Evolutionary conservation across 1,140 invertebrate species (phyloP).

Genomic region (Daktulosphaira vitifoliae): DNA sequence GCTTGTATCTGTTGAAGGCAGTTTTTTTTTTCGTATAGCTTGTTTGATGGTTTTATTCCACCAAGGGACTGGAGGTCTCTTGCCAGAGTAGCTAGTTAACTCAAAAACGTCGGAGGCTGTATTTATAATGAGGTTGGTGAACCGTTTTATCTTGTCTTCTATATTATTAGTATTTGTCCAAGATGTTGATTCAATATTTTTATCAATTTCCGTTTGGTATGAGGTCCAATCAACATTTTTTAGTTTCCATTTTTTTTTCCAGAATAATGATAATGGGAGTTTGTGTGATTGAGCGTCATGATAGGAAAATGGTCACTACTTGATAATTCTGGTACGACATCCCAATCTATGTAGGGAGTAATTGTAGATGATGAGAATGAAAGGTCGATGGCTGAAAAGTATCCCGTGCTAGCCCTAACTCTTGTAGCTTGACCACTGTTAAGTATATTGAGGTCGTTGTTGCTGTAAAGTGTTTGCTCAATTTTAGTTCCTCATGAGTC

Average conservation of each 20-base stretch:
- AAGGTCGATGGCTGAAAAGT: slow-evolving; percentile 7
- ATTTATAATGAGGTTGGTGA: not conserved
- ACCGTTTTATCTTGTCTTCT: not conserved
- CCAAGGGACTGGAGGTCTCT: slow-evolving; percentile 4
- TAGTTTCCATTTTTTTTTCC: slow-evolving; percentile 9
- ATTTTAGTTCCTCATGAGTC: slow-evolving; percentile 31
- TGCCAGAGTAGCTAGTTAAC: not conserved
- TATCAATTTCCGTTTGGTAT: slow-evolving; percentile 2
- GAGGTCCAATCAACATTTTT: not conserved
- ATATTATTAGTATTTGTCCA: slow-evolving; percentile 5
- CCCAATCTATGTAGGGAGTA: not conserved
- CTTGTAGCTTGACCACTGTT: not conserved
- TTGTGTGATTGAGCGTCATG: not conserved
- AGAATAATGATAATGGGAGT: not conserved
- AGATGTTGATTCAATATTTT: slow-evolving; percentile 11
- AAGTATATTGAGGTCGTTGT: slow-evolving; percentile 1
- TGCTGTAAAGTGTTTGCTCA: slow-evolving; percentile 29
- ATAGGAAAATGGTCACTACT: slow-evolving; percentile 18
- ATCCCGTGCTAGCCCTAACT: not conserved
- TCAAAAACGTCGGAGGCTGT: not conserved
- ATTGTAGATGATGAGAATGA: slow-evolving; percentile 4
- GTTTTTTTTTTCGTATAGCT: slow-evolving; percentile 5
- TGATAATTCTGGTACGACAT: not conserved
- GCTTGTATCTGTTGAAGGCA: not conserved
- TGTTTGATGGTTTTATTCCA: not conserved